A percentile compares a stretch with the other conserved stretches of the same genome.
Evolutionary conservation across 2,888 invertebrate species (phyloP).

Genomic region (Byasa hedistus): DNA sequence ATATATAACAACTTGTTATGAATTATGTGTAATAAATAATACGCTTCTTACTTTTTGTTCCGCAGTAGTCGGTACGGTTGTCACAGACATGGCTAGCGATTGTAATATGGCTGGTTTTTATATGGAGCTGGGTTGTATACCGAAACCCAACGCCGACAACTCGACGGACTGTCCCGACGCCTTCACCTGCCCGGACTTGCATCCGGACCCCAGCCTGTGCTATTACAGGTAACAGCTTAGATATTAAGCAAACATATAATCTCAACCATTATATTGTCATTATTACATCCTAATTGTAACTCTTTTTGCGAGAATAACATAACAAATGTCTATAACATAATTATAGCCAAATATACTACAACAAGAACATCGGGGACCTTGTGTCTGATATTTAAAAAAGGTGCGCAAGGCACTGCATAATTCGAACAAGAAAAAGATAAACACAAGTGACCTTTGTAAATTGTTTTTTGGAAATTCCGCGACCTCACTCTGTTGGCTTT

Average conservation of each 20-base stretch:
- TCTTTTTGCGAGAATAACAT: too few relatives aligned
- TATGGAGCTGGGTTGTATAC: constrained; percentile 62
- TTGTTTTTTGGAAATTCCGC: constrained; percentile 36
- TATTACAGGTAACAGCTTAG: constrained; percentile 55
- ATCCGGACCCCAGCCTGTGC: constrained; percentile 61
- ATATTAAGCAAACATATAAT: neutral
- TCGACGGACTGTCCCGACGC: constrained; percentile 57
- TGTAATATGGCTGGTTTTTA: constrained; percentile 67
- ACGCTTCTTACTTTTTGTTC: constrained; percentile 1
- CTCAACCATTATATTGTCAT: too few relatives aligned
- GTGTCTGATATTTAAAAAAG: constrained; percentile 18
- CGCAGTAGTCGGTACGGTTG: constrained; percentile 46
- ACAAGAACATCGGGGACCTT: constrained; percentile 15
- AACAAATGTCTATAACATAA: too few relatives aligned
- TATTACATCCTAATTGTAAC: too few relatives aligned
- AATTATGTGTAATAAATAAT: too few relatives aligned
- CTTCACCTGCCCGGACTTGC: constrained; percentile 65
- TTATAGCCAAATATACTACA: neutral
- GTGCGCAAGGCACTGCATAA: constrained; percentile 1
- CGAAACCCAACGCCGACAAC: constrained; percentile 45
- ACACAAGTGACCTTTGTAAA: constrained; percentile 25
- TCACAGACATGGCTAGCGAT: constrained; percentile 57
- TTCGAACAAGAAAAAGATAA: constrained; percentile 18
- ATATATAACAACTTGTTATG: too few relatives aligned
- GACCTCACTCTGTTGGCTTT: constrained; percentile 33